Conservation (phyloP, 1,140 invertebrate genomes). For the Chrysoperla carnea region DNA sequence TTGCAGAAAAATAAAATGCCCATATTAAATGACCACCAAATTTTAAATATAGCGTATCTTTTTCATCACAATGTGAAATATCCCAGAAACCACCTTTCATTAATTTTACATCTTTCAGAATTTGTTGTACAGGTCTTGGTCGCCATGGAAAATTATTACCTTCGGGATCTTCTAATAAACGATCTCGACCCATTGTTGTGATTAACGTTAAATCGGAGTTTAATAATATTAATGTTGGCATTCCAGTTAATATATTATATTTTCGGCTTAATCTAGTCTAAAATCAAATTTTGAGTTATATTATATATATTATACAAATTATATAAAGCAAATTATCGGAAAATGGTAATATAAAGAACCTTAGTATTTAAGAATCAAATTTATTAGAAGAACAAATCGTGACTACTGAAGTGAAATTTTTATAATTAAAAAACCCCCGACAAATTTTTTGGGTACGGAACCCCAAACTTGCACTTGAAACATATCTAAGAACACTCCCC, state of each 20-base stretch:
- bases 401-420: too few species aligned
- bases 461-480: too few species aligned
- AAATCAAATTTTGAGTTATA: slow-evolving; percentile 11
- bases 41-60: slow-evolving; percentile 32
- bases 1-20: slow-evolving; percentile 66
- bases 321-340: too few species aligned
- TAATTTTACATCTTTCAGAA: slow-evolving; percentile 39
- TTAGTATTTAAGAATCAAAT: slow-evolving; percentile 1
- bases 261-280: slow-evolving; percentile 51
- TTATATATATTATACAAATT: neutral
- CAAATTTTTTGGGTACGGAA: too few species aligned
- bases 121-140: slow-evolving; percentile 33
- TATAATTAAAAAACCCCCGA: too few species aligned
- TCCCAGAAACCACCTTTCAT: slow-evolving; percentile 31
- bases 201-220: slow-evolving; percentile 34
- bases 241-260: slow-evolving; percentile 52
- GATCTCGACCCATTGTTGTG: slow-evolving; percentile 38
- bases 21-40: slow-evolving; percentile 38
- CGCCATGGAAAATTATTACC: slow-evolving; percentile 54
- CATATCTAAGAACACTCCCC: too few species aligned
- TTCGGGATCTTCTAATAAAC: slow-evolving; percentile 42
- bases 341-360: neutral
- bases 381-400: too few species aligned
- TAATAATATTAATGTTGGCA: slow-evolving; percentile 54
- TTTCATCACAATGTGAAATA: slow-evolving; percentile 17